These are phyloP conservation scores for Caenorhabditis inopinata DNA, from an alignment of 1,140 invertebrate genomes.

Conservation along the genomic window DNA sequence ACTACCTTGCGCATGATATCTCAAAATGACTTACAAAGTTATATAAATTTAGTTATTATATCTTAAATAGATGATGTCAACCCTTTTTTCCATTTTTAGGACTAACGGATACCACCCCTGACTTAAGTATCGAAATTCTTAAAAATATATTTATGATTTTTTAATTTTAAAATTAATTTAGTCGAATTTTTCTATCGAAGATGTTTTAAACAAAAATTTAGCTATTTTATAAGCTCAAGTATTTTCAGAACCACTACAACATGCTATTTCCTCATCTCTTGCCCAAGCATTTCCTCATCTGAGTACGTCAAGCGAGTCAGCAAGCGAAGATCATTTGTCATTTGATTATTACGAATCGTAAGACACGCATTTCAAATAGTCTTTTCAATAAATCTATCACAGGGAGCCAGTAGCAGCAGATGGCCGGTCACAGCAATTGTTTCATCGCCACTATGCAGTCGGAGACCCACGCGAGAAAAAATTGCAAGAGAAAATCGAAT, in stretches of 20 bases:
- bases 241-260: background rate
- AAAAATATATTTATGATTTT: too few relatives aligned
- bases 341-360: slow-evolving; percentile 1
- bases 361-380: background rate
- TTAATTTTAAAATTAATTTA: too few relatives aligned
- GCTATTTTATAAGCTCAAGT: background rate
- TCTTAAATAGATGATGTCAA: too few relatives aligned
- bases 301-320: slow-evolving; percentile 17
- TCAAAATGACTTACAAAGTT: too few relatives aligned
- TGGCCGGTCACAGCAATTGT: background rate
- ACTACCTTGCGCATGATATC: too few relatives aligned
- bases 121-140: too few relatives aligned
- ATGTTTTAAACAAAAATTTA: too few relatives aligned
- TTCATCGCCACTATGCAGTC: background rate
- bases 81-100: too few relatives aligned
- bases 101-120: too few relatives aligned
- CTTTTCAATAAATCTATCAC: background rate
- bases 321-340: slow-evolving; percentile 16
- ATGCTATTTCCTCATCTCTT: background rate
- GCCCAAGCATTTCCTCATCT: background rate
- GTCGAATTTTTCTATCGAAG: too few relatives aligned
- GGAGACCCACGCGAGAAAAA: slow-evolving; percentile 22
- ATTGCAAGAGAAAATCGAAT: slow-evolving; percentile 35
- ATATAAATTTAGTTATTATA: too few relatives aligned
- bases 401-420: background rate